phyloP scores from a whole-genome alignment of 2,113 vertebrate genomes.

The Salvelinus namaycush region DNA sequence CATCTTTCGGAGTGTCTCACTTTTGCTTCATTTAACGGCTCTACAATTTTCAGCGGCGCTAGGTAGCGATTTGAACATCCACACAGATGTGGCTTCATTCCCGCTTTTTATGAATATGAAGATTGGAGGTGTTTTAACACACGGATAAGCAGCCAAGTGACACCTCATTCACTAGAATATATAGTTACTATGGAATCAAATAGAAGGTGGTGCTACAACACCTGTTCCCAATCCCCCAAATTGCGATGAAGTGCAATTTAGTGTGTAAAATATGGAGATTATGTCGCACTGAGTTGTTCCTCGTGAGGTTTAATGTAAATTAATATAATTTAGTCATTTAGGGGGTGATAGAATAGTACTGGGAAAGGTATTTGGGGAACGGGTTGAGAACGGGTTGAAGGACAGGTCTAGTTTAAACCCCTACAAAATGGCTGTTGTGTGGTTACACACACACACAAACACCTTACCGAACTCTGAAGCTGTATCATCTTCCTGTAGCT shows the following conservation, averaged over 20 bases:
- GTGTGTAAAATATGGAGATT: neutral
- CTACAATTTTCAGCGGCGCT: neutral
- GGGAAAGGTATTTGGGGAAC: neutral
- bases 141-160: neutral
- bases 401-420: neutral
- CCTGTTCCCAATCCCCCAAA: neutral
- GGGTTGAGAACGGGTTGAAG: neutral
- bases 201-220: neutral
- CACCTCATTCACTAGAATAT: neutral
- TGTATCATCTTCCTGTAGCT: neutral
- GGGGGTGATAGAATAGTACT: neutral
- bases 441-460: neutral
- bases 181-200: neutral
- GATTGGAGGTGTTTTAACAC: neutral
- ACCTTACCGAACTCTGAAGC: neutral
- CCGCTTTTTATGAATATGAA: neutral
- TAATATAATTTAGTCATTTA: neutral
- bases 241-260: neutral
- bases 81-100: constrained; percentile 1
- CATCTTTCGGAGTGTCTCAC: neutral
- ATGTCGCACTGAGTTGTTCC: neutral
- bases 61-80: neutral
- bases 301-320: neutral
- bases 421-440: neutral
- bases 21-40: neutral